Evolutionary conservation across 2,888 invertebrate species (phyloP), one percentile per base, ranked within the genome.

Genomic region (Eueremaeus valkanovi): DNA sequence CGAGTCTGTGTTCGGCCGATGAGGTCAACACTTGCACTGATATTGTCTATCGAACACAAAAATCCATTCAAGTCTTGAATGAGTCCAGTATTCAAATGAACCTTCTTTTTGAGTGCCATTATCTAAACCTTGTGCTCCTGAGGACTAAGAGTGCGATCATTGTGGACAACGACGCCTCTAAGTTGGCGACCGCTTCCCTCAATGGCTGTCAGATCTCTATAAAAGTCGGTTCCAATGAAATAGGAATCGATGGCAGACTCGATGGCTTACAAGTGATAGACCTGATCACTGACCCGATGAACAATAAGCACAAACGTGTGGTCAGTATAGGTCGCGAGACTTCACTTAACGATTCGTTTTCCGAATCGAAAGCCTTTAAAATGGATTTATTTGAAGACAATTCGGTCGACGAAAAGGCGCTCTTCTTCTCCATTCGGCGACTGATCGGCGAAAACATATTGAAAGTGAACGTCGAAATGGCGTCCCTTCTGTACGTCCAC

Each of bases 101-200:
- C 49, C 66, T 77, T 36, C 73, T 42, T 31, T 95, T 96, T 82
- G 95, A 96, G 83, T 96, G 96, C 83, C 92, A 93, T 83, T 88
- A 95, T 16, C 85, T 97, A 76, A 95, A 94, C 83, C 90, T 96
- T 77, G 85, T 96, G 75, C 86, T 96, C 78, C 85, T 96, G 78
- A 87, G 95, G 76, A 92, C 92, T 0, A 88, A 91, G 24, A 77
- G 76, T 0, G 86, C 51, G 6, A 74, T 74, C 6, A 75, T 72
- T 31, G 70, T 3, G 8, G 55, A 55, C 3, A 86, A 73, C 13
- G 74, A 76, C 49, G 77, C 78, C 8, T 88, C 90, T 79, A 96
- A 96, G 86, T 92, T 96, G 77, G 95, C 95, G 76, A 96, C 95
- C 0, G 93, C 95, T 24, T 95, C 95, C 18, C 89, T 96, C 88